These are phyloP conservation scores for Clivina fossor DNA, from an alignment of 2,888 invertebrate genomes.

Conservation along the genomic window DNA sequence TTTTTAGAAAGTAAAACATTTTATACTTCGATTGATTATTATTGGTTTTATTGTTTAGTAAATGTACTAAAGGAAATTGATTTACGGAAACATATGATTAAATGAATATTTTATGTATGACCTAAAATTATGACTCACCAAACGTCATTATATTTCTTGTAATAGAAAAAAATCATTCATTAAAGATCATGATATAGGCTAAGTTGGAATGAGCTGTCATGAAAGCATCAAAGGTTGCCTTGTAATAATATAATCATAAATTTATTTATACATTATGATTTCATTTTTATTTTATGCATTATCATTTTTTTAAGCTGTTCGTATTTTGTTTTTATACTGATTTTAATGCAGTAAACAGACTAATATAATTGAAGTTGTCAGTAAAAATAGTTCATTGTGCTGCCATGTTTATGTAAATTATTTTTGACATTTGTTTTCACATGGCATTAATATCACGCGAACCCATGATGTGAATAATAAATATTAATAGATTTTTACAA, in stretches of 20 bases:
- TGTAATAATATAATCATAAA: not conserved
- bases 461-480: too few species aligned
- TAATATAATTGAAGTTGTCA: too few species aligned
- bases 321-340: too few species aligned
- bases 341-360: too few species aligned
- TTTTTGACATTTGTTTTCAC: too few species aligned
- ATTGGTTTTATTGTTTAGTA: slow-evolving; percentile 1
- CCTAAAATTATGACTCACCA: slow-evolving; percentile 14
- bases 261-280: slow-evolving; percentile 13
- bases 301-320: slow-evolving; percentile 4
- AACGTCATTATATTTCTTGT: not conserved
- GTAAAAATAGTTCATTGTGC: too few species aligned
- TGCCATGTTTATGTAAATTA: too few species aligned
- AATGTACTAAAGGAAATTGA: slow-evolving; percentile 15
- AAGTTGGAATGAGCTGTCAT: slow-evolving; percentile 4
- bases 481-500: too few species aligned
- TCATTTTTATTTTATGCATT: not conserved
- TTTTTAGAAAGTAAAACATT: not conserved
- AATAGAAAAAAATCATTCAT: not conserved
- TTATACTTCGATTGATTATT: too few species aligned
- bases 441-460: too few species aligned
- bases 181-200: not conserved
- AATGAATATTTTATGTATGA: slow-evolving; percentile 25
- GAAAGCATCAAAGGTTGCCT: too few species aligned
- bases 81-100: not conserved